These are phyloP conservation scores for Solea senegalensis DNA, from an alignment of 2,113 vertebrate genomes.

Conservation along the genomic window DNA sequence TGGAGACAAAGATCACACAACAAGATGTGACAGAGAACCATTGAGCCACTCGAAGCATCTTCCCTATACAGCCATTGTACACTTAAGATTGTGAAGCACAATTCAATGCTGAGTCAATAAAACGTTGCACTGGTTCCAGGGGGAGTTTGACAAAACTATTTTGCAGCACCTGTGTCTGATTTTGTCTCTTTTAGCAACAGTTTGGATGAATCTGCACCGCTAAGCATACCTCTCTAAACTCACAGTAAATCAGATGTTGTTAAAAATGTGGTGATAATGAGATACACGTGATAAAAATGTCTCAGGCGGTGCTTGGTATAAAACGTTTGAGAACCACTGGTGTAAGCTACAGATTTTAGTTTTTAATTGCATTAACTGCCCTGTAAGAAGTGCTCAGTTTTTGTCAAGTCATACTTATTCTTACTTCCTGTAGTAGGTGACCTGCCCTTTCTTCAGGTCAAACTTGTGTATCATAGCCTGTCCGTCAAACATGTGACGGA, in stretches of 20 bases:
- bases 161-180: not conserved
- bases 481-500: conserved; percentile 94
- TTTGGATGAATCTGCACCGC: not conserved
- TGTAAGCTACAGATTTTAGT: too few species aligned
- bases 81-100: not conserved
- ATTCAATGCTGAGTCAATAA: not conserved
- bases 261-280: not conserved
- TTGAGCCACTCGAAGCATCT: too few species aligned
- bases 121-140: not conserved
- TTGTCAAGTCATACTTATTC: not conserved
- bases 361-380: too few species aligned
- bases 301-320: too few species aligned
- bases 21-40: not conserved
- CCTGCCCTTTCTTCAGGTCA: conserved; percentile 91
- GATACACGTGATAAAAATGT: not conserved
- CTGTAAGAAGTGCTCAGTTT: too few species aligned
- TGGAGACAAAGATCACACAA: conserved; percentile 50
- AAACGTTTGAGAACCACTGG: too few species aligned
- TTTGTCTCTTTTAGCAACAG: not conserved
- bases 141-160: not conserved
- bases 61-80: not conserved
- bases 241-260: conserved; percentile 13
- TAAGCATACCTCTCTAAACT: not conserved
- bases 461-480: conserved; percentile 98
- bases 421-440: conserved; percentile 93